A percentile compares a stretch with the other conserved stretches of the same genome.
phyloP scores from a whole-genome alignment of 2,797 vertebrate species.

The Merluccius polli region DNA sequence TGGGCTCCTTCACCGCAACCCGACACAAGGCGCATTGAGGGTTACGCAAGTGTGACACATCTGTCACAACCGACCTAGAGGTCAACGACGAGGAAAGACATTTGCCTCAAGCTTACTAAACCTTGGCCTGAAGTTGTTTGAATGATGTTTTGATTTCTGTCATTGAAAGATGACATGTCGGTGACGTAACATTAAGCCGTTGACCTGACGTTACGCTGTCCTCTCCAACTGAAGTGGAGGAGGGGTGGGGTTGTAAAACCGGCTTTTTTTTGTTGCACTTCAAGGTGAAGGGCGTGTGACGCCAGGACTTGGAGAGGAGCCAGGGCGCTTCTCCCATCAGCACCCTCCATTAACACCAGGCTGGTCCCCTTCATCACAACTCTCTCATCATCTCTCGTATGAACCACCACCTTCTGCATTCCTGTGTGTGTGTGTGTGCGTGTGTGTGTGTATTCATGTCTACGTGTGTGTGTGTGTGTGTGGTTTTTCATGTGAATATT shows the following conservation, averaged over 20 bases:
- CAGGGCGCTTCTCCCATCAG: slow-evolving; percentile 43
- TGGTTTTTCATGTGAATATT: no score
- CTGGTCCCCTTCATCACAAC: slow-evolving; percentile 52
- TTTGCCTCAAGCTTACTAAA: no score
- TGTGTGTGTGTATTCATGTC: neutral
- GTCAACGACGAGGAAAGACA: neutral
- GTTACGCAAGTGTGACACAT: neutral
- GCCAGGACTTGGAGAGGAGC: neutral
- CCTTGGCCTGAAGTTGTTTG: no score
- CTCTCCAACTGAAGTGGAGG: no score
- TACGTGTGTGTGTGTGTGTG: slow-evolving; percentile 1
- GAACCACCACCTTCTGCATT: slow-evolving; percentile 43
- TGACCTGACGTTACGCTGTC: neutral
- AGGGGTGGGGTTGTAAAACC: neutral
- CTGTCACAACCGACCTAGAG: neutral
- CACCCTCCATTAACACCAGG: slow-evolving; percentile 47
- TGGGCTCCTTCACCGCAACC: neutral
- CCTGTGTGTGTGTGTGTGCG: slow-evolving; percentile 23
- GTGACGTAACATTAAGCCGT: neutral
- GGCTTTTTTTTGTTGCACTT: neutral
- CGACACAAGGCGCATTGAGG: neutral
- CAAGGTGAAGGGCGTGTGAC: neutral
- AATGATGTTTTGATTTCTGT: no score
- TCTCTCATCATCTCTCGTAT: slow-evolving; percentile 50
- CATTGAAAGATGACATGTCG: no score